Conservation (phyloP, 2,797 vertebrate genomes). For the Diceros bicornis region DNA sequence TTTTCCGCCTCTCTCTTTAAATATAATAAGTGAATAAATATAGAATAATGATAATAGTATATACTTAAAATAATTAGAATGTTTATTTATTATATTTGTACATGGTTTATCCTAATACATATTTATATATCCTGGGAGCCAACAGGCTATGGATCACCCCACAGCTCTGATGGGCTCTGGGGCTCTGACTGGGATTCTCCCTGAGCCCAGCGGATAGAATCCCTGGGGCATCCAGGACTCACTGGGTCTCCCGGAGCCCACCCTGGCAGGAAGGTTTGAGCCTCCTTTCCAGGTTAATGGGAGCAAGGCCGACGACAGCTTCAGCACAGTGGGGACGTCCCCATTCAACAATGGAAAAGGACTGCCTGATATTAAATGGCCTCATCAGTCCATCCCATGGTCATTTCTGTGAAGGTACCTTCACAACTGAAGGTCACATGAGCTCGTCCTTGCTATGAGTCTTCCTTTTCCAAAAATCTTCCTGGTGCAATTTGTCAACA, state of each 20-base stretch:
- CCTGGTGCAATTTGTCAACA: rapidly evolving
- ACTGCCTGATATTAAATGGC: neutral
- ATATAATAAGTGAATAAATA: neutral
- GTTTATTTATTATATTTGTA: neutral
- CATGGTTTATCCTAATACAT: neutral
- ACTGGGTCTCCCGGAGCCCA: rapidly evolving
- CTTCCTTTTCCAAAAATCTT: too few species aligned
- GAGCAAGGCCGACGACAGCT: rapidly evolving
- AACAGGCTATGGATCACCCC: neutral
- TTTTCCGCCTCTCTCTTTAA: neutral
- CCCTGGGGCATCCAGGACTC: neutral
- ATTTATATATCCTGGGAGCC: too few species aligned
- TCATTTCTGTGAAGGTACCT: neutral
- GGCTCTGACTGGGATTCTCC: too few species aligned
- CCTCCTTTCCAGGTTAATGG: too few species aligned
- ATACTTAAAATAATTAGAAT: too few species aligned
- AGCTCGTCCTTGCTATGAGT: rapidly evolving
- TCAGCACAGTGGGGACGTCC: rapidly evolving
- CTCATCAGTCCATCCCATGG: rapidly evolving
- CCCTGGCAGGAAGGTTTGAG: rapidly evolving
- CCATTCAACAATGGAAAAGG: rapidly evolving
- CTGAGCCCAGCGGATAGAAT: neutral
- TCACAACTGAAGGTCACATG: rapidly evolving
- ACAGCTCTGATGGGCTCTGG: rapidly evolving
- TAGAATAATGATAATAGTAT: neutral